phyloP scores from a whole-genome alignment of 2,797 vertebrate genomes.

The Australoheros facetus region DNA sequence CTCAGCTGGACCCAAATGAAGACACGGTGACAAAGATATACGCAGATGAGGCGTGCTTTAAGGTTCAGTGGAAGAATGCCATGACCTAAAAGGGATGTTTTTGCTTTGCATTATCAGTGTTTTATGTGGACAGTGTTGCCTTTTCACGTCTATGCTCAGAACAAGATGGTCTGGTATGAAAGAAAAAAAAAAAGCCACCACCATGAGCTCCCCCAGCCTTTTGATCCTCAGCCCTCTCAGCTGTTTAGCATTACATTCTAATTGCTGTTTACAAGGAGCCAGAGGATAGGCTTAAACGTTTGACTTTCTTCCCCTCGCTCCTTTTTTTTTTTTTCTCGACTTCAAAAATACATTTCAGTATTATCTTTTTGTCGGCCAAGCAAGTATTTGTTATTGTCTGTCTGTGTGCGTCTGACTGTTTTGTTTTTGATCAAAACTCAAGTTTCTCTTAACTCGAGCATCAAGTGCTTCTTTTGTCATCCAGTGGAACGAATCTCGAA shows the following conservation, averaged over 20 bases:
- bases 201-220: constrained; percentile 37
- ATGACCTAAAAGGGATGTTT: constrained; percentile 80
- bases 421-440: constrained; percentile 51
- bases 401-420: constrained; percentile 64
- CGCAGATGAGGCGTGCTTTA: constrained; percentile 17
- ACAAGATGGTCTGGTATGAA: constrained; percentile 53
- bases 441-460: constrained; percentile 48
- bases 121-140: constrained; percentile 61
- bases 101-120: constrained; percentile 71
- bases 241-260: constrained; percentile 81
- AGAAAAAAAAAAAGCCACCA: constrained; percentile 37
- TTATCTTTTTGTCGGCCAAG: constrained; percentile 70
- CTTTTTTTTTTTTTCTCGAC: constrained; percentile 8
- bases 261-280: constrained; percentile 83
- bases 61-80: constrained; percentile 49
- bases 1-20: constrained; percentile 46
- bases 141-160: constrained; percentile 67
- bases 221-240: constrained; percentile 74
- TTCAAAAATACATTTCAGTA: constrained; percentile 67
- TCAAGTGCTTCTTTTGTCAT: constrained; percentile 65
- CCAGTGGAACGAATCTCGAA: constrained; percentile 64
- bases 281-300: constrained; percentile 68
- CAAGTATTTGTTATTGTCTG: constrained; percentile 58
- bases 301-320: constrained; percentile 48
- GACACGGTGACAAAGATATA: constrained; percentile 16